Conservation (phyloP, 1,140 invertebrate species). For the Dufourea novaeangliae region DNA sequence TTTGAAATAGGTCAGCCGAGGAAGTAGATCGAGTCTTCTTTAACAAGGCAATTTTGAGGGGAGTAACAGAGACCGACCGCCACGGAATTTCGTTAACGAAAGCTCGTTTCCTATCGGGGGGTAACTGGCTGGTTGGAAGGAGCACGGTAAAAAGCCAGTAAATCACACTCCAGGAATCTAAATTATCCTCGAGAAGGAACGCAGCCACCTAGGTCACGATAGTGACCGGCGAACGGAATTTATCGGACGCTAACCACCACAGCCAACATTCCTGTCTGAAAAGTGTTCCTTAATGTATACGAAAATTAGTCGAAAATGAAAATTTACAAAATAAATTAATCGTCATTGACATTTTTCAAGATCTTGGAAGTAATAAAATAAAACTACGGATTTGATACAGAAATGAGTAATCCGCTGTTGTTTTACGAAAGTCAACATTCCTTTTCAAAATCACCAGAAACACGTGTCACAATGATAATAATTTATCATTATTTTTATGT, state of each 20-base stretch:
- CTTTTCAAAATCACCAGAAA: too few relatives aligned
- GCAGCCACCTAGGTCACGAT: slow-evolving; percentile 69
- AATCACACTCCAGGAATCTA: slow-evolving; percentile 74
- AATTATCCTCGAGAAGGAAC: slow-evolving; percentile 73
- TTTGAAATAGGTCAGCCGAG: not conserved
- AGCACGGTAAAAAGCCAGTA: slow-evolving; percentile 69
- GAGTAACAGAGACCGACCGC: slow-evolving; percentile 18
- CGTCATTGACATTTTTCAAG: too few relatives aligned
- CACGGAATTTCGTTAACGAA: slow-evolving; percentile 30
- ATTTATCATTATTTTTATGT: too few relatives aligned
- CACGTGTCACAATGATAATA: too few relatives aligned
- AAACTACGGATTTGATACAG: too few relatives aligned
- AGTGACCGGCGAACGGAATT: slow-evolving; percentile 66
- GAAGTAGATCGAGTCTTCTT: not conserved
- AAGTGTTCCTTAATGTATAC: slow-evolving; percentile 68
- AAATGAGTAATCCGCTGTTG: too few relatives aligned
- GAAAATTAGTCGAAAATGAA: slow-evolving; percentile 19
- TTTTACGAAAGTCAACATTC: too few relatives aligned
- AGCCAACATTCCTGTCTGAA: slow-evolving; percentile 69
- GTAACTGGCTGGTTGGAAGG: slow-evolving; percentile 31
- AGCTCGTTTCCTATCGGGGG: slow-evolving; percentile 21
- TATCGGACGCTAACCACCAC: slow-evolving; percentile 71
- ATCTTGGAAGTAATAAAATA: too few relatives aligned
- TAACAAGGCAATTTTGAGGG: slow-evolving; percentile 15
- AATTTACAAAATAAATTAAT: not conserved